Evolutionary conservation across 2,888 invertebrate genomes (phyloP).

Genomic region (Syrista parreyssii): DNA sequence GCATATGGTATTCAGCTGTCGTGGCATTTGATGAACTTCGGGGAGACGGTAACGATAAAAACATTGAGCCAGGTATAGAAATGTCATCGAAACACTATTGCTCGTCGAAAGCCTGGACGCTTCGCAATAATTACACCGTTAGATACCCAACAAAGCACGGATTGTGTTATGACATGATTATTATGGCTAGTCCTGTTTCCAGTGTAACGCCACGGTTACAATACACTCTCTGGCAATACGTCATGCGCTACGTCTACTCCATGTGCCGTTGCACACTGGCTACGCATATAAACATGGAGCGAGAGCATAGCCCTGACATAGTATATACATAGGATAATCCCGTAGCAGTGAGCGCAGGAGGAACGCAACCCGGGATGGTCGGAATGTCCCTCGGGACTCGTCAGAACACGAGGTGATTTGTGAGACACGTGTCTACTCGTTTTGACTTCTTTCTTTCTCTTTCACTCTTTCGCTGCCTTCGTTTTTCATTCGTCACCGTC

Average conservation of each 20-base stretch:
- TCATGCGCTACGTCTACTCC: conserved; percentile 58
- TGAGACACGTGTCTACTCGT: conserved; percentile 41
- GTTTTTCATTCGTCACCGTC: neutral
- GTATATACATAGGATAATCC: conserved; percentile 32
- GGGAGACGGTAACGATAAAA: neutral
- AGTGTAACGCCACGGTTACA: conserved; percentile 45
- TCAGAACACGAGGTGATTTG: conserved; percentile 43
- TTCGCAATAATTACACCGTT: conserved; percentile 25
- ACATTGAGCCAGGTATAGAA: neutral
- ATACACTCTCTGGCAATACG: conserved; percentile 58
- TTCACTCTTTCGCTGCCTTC: neutral
- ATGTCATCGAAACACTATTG: neutral
- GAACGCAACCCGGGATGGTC: conserved; percentile 26
- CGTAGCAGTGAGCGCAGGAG: conserved; percentile 25
- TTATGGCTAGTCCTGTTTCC: conserved; percentile 30
- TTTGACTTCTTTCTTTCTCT: conserved; percentile 35
- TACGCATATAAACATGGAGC: conserved; percentile 9
- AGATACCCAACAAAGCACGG: conserved; percentile 25
- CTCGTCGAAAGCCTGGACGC: neutral
- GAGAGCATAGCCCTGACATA: neutral
- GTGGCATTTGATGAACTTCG: neutral
- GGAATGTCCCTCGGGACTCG: conserved; percentile 42
- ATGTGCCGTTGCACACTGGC: conserved; percentile 37
- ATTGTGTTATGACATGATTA: conserved; percentile 40
- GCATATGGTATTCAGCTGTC: neutral